Conservation (phyloP, 1,140 invertebrate species). For the Drosophila elegans region DNA sequence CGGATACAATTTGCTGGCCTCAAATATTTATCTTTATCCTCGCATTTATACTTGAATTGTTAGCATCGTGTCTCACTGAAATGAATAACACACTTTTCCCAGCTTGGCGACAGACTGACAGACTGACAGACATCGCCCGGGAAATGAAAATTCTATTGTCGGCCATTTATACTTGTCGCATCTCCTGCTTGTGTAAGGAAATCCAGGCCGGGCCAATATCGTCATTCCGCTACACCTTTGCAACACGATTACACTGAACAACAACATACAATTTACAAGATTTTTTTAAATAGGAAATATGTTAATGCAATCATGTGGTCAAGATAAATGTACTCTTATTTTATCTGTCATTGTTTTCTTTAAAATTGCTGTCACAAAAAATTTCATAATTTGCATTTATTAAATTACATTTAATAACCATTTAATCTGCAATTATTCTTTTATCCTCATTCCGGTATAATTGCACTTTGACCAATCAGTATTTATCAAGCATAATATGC, state of each 20-base stretch:
- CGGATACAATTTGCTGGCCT: constrained; percentile 54
- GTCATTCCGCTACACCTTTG: constrained; percentile 11
- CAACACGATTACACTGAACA: constrained; percentile 9
- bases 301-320: neutral
- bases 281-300: neutral
- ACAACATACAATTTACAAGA: neutral
- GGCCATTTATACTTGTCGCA: constrained; percentile 19
- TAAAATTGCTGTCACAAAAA: too few relatives aligned
- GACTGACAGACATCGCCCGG: constrained; percentile 34
- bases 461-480: too few relatives aligned
- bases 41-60: neutral
- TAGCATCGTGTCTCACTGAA: constrained; percentile 34
- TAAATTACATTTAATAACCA: neutral
- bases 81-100: constrained; percentile 71
- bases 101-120: constrained; percentile 29
- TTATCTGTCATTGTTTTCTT: too few relatives aligned
- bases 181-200: constrained; percentile 17
- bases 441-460: too few relatives aligned
- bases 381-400: too few relatives aligned
- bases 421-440: constrained; percentile 3
- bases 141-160: constrained; percentile 56
- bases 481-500: too few relatives aligned
- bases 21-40: constrained; percentile 29
- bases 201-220: constrained; percentile 19
- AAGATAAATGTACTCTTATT: too few relatives aligned